Conservation (phyloP, 2,888 invertebrate species). For the Coenonympha arcania region DNA sequence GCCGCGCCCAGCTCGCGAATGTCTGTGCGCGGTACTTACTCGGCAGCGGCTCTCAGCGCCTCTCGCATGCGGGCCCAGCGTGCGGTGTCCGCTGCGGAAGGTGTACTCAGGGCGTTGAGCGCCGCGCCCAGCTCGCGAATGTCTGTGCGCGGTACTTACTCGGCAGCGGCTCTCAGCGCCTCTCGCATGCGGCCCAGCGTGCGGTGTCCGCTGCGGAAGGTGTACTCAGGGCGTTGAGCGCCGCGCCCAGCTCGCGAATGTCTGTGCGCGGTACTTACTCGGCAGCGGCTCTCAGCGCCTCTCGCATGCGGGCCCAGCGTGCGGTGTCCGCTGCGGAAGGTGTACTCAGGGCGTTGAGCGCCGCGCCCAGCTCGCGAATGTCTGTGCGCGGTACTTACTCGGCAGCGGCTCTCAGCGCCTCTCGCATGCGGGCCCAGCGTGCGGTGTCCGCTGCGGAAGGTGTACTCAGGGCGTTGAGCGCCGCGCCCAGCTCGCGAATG, state of each 20-base stretch:
- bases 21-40: conserved; percentile 52
- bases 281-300: conserved; percentile 47
- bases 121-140: conserved; percentile 59
- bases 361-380: conserved; percentile 58
- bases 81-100: conserved; percentile 37
- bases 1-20: conserved; percentile 59
- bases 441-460: conserved; percentile 39
- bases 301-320: conserved; percentile 41
- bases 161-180: conserved; percentile 47
- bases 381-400: conserved; percentile 52
- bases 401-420: conserved; percentile 47
- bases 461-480: conserved; percentile 48
- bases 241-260: conserved; percentile 58
- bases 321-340: conserved; percentile 39
- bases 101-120: conserved; percentile 48
- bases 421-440: conserved; percentile 41
- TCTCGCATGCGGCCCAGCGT: conserved; percentile 42
- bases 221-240: conserved; percentile 48
- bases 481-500: conserved; percentile 58
- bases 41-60: conserved; percentile 47
- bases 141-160: conserved; percentile 52
- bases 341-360: conserved; percentile 48
- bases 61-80: conserved; percentile 42
- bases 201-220: conserved; percentile 39
- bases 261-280: conserved; percentile 52